Evolutionary conservation across 2,888 invertebrate genomes (phyloP).

Genomic region (Cerastis leucographa): DNA sequence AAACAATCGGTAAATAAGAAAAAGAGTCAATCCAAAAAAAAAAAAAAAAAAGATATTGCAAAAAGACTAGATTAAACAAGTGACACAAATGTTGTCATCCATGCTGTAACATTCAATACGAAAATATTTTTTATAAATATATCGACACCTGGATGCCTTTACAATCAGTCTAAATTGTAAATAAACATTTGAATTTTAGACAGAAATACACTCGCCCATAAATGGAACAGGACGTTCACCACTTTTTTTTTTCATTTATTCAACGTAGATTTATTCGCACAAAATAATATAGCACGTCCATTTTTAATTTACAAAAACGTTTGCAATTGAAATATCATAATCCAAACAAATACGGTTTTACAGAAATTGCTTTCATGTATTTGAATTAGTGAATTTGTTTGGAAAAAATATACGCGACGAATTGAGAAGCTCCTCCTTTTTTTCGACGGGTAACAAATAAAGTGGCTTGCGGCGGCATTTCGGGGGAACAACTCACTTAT

Average conservation of each 20-base stretch:
- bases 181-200: constrained; percentile 6
- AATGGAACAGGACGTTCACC: background rate
- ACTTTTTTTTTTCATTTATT: constrained; percentile 48
- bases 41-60: no score
- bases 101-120: no score
- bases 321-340: constrained; percentile 60
- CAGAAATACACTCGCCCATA: constrained; percentile 5
- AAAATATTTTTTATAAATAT: background rate
- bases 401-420: background rate
- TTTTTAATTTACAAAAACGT: constrained; percentile 56
- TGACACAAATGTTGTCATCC: no score
- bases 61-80: no score
- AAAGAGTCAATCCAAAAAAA: no score
- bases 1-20: no score
- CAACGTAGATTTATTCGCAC: constrained; percentile 35
- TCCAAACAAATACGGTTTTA: constrained; percentile 42
- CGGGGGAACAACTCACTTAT: background rate
- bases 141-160: background rate
- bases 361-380: constrained; percentile 50
- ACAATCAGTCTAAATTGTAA: constrained; percentile 5
- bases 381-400: constrained; percentile 50
- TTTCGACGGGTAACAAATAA: constrained; percentile 18
- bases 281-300: constrained; percentile 44
- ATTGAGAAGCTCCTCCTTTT: background rate
- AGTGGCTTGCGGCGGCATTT: constrained; percentile 5